Evolutionary conservation across 2,888 invertebrate species (phyloP).

Genomic region (Acronicta alni): DNA sequence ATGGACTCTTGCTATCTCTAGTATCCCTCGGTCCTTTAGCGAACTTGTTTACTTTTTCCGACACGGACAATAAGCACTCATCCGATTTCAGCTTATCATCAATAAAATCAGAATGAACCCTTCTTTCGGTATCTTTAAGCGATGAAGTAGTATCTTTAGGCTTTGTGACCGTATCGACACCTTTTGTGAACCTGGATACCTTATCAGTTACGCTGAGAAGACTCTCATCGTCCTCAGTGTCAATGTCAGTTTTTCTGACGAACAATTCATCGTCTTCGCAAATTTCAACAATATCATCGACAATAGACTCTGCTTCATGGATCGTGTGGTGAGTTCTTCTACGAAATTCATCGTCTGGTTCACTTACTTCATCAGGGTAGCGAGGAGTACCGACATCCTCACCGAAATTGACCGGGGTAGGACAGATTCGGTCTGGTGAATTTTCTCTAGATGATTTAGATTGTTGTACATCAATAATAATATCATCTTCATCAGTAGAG

Average conservation of each 20-base stretch:
- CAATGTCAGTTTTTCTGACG: conserved; percentile 72
- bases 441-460: conserved; percentile 94
- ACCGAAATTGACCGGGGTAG: conserved; percentile 90
- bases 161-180: conserved; percentile 73
- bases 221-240: conserved; percentile 84
- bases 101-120: conserved; percentile 86
- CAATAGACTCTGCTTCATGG: conserved; percentile 90
- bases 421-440: conserved; percentile 92
- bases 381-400: conserved; percentile 91
- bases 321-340: conserved; percentile 80
- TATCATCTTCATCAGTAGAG: conserved; percentile 87
- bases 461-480: conserved; percentile 92
- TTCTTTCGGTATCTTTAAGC: conserved; percentile 75
- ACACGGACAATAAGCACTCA: conserved; percentile 91
- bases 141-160: conserved; percentile 67
- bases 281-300: conserved; percentile 88
- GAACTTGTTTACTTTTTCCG: conserved; percentile 92
- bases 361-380: conserved; percentile 93
- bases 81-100: conserved; percentile 87
- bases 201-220: conserved; percentile 89
- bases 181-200: conserved; percentile 85
- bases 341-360: conserved; percentile 91
- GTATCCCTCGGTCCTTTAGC: conserved; percentile 82
- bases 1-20: conserved; percentile 78
- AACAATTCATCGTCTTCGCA: conserved; percentile 87